Base-by-base conservation (phyloP, 2,888 invertebrate genomes). In the Nesidiocoris tenuis region DNA sequence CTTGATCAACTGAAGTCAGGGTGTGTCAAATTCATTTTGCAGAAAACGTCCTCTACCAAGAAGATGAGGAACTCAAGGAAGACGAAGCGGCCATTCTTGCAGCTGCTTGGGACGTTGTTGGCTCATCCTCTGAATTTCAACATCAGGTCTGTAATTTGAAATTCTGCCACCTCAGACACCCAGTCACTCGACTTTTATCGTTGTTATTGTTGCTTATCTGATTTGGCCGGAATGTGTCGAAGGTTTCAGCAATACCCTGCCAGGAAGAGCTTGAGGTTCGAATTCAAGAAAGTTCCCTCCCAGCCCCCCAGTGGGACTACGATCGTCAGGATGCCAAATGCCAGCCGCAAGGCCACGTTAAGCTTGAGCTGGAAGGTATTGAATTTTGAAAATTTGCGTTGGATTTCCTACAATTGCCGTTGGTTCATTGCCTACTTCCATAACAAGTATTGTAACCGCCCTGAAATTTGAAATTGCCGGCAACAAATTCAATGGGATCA, bases 251-350 rank as follows among this genome's bases (percentile, higher is more conserved):
- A 5, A 86, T 86, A 72, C 86, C 86, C 0, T 86, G 87, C 84
- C 87, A 87, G 82, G 88, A 88, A 82, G 88, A 88, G 80, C 82
- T 88, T 68, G 88, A 88, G 81, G 87, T 88, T 19, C 84, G 86
- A 72, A 80, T 86, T 72, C 85, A 86, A 81, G 84, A 86, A 79
- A 85, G 85, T 18, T 84, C 83, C 1, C 85, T 86, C 80, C 86
- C 85, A 0, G 85, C 85, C 3, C 83, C 85, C 0, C 83, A 82
- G 75, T 86, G 81, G 86, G 80, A 82, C 5, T 80, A 79, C 54
- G 9, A 75, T 67, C 68, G 80, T 77, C 61, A 82, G 80, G 80
- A 82, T 81, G 75, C 82, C 82, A 61, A 79, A 3, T 55, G 65
- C 25, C 82, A 82, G 71, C 83, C 82, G 68, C 81, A 82, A n/a